Evolutionary conservation across 2,113 vertebrate genomes (phyloP).

Genomic region (Myotis yumanensis): DNA sequence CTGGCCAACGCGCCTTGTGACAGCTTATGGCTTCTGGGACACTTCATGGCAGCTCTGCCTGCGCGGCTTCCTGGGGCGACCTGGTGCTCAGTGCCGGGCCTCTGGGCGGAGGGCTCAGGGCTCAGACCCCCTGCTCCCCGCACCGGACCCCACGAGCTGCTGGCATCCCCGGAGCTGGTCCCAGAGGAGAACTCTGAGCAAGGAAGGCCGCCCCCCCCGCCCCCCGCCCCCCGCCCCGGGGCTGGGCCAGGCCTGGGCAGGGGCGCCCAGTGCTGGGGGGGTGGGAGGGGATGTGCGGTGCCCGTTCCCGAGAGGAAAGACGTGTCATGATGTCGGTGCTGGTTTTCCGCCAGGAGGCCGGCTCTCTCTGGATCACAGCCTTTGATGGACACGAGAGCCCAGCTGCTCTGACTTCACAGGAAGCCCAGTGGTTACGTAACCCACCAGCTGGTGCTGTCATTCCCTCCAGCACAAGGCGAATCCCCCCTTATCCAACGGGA

Average conservation of each 20-base stretch:
- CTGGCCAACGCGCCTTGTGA: conserved; percentile 62
- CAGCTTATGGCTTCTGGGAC: conserved; percentile 55
- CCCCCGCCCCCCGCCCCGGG: too few species aligned
- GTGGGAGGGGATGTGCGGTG: background rate
- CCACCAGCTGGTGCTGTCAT: conserved; percentile 38
- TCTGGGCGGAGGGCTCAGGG: too few species aligned
- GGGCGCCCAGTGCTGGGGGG: background rate
- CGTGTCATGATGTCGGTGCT: conserved; percentile 33
- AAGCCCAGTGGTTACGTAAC: conserved; percentile 38
- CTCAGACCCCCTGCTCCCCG: too few species aligned
- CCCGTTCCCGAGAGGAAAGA: conserved; percentile 7
- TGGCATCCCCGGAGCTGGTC: too few species aligned
- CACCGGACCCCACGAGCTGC: too few species aligned
- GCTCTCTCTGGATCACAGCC: background rate
- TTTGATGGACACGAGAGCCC: conserved; percentile 28
- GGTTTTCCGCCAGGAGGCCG: conserved; percentile 33
- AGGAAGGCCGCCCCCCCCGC: too few species aligned
- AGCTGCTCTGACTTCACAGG: conserved; percentile 16
- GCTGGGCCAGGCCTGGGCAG: background rate
- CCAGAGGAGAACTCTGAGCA: too few species aligned
- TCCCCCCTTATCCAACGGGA: conserved; percentile 32
- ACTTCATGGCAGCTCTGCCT: conserved; percentile 52
- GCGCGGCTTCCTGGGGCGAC: conserved; percentile 23
- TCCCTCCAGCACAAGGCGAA: background rate
- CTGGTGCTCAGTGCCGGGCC: too few species aligned